Conservation (phyloP, 2,113 vertebrate genomes). For the Clarias magur region DNA sequence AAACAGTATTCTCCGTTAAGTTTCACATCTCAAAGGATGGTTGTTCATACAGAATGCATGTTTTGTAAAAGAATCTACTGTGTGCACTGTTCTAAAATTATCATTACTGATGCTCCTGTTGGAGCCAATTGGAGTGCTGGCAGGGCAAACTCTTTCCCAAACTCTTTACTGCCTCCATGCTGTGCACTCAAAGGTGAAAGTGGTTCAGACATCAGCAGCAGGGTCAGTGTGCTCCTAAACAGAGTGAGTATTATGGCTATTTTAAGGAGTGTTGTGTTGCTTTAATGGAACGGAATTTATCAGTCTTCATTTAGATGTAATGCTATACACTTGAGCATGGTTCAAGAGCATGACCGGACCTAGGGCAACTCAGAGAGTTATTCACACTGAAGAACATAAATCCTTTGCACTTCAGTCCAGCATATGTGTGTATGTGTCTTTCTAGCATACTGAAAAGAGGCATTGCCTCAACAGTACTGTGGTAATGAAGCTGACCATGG, state of each 20-base stretch:
- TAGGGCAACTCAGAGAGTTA: conserved; percentile 20
- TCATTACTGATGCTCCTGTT: conserved; percentile 16
- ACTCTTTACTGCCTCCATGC: conserved; percentile 11
- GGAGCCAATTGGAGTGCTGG: neutral
- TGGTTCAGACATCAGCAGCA: conserved; percentile 52
- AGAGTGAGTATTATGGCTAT: conserved; percentile 60
- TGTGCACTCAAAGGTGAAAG: conserved; percentile 54
- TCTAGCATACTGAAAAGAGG: conserved; percentile 40
- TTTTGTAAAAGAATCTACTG: conserved; percentile 5
- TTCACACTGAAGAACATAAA: conserved; percentile 37
- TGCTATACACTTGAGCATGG: conserved; percentile 45
- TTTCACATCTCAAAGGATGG: conserved; percentile 3
- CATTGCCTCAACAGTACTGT: neutral
- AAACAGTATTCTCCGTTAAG: neutral
- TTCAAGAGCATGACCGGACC: conserved; percentile 38
- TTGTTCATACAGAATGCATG: conserved; percentile 26
- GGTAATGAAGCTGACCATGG: conserved; percentile 31
- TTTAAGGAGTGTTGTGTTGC: conserved; percentile 54
- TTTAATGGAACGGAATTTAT: conserved; percentile 63
- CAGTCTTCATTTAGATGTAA: conserved; percentile 51
- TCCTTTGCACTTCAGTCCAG: conserved; percentile 26
- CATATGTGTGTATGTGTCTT: conserved; percentile 29
- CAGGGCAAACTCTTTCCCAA: neutral
- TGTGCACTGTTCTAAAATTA: conserved; percentile 1
- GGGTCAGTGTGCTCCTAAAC: conserved; percentile 54